Evolutionary conservation across 2,888 invertebrate genomes (phyloP), one percentile per base, ranked within the genome.

Genomic region (Marronus borbonicus): DNA sequence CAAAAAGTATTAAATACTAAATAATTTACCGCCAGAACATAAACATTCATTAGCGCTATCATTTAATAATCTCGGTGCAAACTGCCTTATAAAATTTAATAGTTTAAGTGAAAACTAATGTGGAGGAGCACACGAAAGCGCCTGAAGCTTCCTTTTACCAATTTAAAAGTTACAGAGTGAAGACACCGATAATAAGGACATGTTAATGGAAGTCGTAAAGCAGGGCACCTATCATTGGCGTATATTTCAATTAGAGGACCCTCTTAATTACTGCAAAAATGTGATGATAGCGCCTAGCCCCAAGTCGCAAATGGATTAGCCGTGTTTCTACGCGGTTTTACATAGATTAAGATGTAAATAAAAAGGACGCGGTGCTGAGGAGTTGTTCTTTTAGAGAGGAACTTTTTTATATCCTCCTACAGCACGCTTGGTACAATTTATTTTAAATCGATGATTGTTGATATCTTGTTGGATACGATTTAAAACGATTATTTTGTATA

Each of bases 241-340:
- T 85, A 85, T 85, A 85, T 85, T 84, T 85, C 84, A 85, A 85
- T 85, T 85, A 85, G 82, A 81, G 82, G 81, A 82, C 84, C 84
- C 85, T 85, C 83, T 85, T 85, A 84, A 85, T 85, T 84, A 84
- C 81, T 80, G 81, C 76, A 81, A 84, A 84, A 85, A 84, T 83
- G 82, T 80, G 69, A 69, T 75, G 81, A 83, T 82, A 79, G 81
- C 81, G 83, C 81, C 82, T 83, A 83, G 83, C 84, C 81, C 83
- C 82, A 50, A 80, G 80, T 80, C 50, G 82, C 79, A 84, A 85
- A 85, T 85, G 84, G 84, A 85, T 84, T 85, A 85, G 81, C 83
- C 83, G 69, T 84, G 84, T 85, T 83, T 79, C 82, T 81, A 80
- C 78, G 80, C 80, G 81, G 80, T 82, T 84, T 84, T 83, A 83